A percentile compares a stretch with the other conserved stretches of the same genome.
Conservation (phyloP, 2,888 invertebrate species). For the Drosophila sordidapex region DNA sequence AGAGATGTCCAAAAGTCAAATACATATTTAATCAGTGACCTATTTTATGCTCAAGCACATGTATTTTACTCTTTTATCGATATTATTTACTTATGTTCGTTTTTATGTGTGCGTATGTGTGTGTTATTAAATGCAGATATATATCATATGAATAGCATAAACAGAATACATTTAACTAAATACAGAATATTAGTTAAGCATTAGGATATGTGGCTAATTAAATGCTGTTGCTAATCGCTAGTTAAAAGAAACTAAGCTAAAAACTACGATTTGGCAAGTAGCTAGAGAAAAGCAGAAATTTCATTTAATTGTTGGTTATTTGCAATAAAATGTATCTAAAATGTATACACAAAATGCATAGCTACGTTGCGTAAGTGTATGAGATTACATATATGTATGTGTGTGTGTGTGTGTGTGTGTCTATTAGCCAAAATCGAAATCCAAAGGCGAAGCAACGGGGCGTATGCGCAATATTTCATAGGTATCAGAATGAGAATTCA, state of each 20-base stretch:
- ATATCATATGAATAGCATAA: constrained; percentile 51
- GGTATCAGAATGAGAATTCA: constrained; percentile 41
- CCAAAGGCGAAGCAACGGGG: constrained; percentile 65
- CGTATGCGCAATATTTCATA: constrained; percentile 62
- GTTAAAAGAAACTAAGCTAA: constrained; percentile 47
- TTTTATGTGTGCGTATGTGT: constrained; percentile 1
- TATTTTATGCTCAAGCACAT: constrained; percentile 41
- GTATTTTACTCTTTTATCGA: constrained; percentile 28
- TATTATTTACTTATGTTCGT: constrained; percentile 6
- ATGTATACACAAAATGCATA: constrained; percentile 50
- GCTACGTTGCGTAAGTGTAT: constrained; percentile 32
- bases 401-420: constrained; percentile 10
- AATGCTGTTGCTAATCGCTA: constrained; percentile 45
- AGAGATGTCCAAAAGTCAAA: constrained; percentile 33
- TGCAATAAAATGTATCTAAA: constrained; percentile 21
- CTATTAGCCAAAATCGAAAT: constrained; percentile 35
- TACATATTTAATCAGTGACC: constrained; percentile 45
- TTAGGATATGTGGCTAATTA: constrained; percentile 35
- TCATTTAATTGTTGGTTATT: not conserved
- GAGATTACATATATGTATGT: constrained; percentile 6
- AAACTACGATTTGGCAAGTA: constrained; percentile 43
- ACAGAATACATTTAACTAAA: constrained; percentile 45
- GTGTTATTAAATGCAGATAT: constrained; percentile 34
- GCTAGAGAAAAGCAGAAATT: constrained; percentile 33
- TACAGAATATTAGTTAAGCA: constrained; percentile 29